phyloP scores from a whole-genome alignment of 1,140 invertebrate species.

The Hyles euphorbiae region DNA sequence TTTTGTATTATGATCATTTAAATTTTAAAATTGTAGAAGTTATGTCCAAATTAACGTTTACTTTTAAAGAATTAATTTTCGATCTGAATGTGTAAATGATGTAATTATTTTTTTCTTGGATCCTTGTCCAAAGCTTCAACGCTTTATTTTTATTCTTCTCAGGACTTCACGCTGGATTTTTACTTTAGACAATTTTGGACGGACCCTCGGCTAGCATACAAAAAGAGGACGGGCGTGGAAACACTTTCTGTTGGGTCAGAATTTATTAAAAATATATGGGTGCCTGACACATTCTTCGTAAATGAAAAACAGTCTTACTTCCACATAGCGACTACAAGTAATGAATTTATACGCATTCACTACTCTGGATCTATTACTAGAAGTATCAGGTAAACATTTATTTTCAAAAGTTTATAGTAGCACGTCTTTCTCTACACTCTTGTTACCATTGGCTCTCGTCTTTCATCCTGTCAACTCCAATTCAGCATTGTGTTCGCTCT shows the following conservation, averaged over 20 bases:
- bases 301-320: conserved; percentile 99
- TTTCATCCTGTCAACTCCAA: too few species aligned
- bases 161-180: conserved; percentile 99
- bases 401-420: not conserved
- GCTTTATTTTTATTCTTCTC: conserved; percentile 29
- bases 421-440: not conserved
- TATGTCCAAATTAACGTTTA: not conserved
- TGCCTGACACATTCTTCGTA: conserved; percentile 98
- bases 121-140: too few species aligned
- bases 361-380: conserved; percentile 95
- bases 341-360: conserved; percentile 98
- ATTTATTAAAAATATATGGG: conserved; percentile 98
- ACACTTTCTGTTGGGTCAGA: conserved; percentile 93
- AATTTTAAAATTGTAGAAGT: not conserved
- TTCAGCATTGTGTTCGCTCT: too few species aligned
- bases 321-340: conserved; percentile 97
- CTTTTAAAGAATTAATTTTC: conserved; percentile 1
- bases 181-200: conserved; percentile 99
- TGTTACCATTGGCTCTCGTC: too few species aligned
- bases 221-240: conserved; percentile 89
- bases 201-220: conserved; percentile 94
- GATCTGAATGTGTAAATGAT: not conserved
- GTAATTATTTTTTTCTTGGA: too few species aligned
- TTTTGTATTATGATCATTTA: too few species aligned
- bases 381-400: conserved; percentile 91